phyloP scores from a whole-genome alignment of 2,888 invertebrate species.

The Leucania comma region DNA sequence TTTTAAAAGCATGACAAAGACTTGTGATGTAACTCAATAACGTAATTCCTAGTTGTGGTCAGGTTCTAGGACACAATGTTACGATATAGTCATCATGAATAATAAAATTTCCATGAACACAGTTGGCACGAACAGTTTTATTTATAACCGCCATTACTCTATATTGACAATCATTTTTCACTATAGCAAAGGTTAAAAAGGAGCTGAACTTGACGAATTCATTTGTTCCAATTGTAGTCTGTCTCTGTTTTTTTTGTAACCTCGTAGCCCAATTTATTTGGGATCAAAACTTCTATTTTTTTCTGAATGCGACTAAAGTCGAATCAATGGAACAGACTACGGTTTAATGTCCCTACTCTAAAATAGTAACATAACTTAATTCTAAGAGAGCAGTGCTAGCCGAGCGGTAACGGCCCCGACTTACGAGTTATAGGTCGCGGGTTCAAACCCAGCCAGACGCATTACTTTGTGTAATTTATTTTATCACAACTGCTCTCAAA shows the following conservation, averaged over 20 bases:
- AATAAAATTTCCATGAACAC: conserved; percentile 38
- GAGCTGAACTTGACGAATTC: conserved; percentile 14
- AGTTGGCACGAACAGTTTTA: conserved; percentile 11
- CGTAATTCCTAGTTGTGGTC: conserved; percentile 42
- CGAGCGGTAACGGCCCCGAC: too few species aligned
- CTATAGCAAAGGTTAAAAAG: conserved; percentile 21
- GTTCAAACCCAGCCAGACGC: too few species aligned
- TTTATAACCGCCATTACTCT: conserved; percentile 23
- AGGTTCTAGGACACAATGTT: conserved; percentile 33
- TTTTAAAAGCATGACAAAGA: conserved; percentile 15
- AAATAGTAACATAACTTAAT: too few species aligned
- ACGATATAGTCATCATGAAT: conserved; percentile 37
- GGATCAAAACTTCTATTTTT: background rate
- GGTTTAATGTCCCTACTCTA: too few species aligned
- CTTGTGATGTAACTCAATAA: conserved; percentile 41
- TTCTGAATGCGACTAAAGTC: background rate
- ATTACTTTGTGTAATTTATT: too few species aligned
- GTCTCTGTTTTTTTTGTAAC: background rate
- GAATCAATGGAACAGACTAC: too few species aligned
- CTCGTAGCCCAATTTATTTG: conserved; percentile 5
- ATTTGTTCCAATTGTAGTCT: conserved; percentile 20
- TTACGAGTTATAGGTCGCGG: too few species aligned
- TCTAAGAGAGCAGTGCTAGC: too few species aligned
- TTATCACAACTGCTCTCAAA: too few species aligned
- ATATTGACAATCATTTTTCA: conserved; percentile 23